Evolutionary conservation across 64 coral and sea anemone species (phyloP).

Genomic region (Actinia equina): DNA sequence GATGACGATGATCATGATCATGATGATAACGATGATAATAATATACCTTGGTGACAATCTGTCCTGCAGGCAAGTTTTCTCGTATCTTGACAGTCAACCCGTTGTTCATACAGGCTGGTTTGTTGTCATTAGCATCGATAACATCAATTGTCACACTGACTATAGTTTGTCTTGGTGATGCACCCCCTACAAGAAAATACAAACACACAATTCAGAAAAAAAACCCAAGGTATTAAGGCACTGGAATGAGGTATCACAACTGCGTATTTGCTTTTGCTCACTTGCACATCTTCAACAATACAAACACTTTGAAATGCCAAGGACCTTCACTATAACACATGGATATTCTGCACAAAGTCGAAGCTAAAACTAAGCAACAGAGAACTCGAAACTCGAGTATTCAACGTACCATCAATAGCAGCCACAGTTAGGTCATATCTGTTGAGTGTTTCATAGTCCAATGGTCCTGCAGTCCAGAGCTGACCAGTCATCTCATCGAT

Average conservation of each 20-base stretch:
- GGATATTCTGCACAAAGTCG: no score
- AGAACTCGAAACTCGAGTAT: neutral
- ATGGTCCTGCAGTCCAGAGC: slow-evolving; percentile 31
- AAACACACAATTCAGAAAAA: neutral
- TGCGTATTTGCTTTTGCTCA: no score
- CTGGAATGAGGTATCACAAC: no score
- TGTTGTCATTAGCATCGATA: slow-evolving; percentile 13
- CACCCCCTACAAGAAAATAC: neutral
- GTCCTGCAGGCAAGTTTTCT: slow-evolving; percentile 26
- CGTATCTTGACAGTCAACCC: neutral
- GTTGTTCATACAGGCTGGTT: neutral
- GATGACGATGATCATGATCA: no score
- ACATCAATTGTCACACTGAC: neutral
- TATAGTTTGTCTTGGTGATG: neutral
- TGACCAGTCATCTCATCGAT: slow-evolving; percentile 37
- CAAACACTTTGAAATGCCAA: no score
- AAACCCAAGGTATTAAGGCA: no score
- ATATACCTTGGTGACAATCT: slow-evolving; percentile 2
- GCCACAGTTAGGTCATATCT: slow-evolving; percentile 46
- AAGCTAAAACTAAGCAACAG: no score
- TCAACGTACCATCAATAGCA: slow-evolving; percentile 53
- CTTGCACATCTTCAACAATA: no score
- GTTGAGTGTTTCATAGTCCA: slow-evolving; percentile 63
- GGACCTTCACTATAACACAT: no score
- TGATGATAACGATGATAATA: neutral